Evolutionary conservation across 2,113 vertebrate species (phyloP).

Genomic region (Sterna hirundo): DNA sequence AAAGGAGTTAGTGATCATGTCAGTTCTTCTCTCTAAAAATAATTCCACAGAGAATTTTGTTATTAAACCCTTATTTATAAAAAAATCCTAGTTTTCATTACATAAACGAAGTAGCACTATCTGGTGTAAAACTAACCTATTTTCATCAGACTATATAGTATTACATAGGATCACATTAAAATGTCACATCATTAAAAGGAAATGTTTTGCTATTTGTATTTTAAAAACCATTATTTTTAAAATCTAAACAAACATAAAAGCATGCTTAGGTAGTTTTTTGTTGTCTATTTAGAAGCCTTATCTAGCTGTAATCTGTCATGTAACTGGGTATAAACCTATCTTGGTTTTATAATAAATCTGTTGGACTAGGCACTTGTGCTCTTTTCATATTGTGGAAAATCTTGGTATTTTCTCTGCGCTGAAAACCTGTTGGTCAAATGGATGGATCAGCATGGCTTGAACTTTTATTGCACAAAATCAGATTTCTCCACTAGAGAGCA

Average conservation of each 20-base stretch:
- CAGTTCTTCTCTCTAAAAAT: background rate
- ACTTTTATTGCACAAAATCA: background rate
- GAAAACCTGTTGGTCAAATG: background rate
- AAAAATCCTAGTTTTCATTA: background rate
- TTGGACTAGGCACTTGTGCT: background rate
- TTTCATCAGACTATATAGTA: background rate
- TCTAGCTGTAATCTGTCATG: background rate
- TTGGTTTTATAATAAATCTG: constrained; percentile 13
- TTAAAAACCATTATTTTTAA: background rate
- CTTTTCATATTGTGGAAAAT: background rate
- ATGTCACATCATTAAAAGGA: background rate
- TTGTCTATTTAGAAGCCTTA: background rate
- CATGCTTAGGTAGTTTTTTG: background rate
- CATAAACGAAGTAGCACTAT: background rate
- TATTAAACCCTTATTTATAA: background rate
- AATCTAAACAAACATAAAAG: background rate
- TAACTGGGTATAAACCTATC: background rate
- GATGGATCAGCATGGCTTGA: background rate
- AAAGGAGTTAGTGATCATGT: background rate
- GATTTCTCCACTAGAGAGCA: constrained; percentile 30
- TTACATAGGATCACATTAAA: background rate
- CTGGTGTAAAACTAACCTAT: background rate
- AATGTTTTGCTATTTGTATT: background rate
- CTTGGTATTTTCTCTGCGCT: background rate
- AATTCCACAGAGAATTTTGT: background rate